These are phyloP conservation scores for Martes martes DNA, from an alignment of 2,113 vertebrate species.

Conservation along the genomic window DNA sequence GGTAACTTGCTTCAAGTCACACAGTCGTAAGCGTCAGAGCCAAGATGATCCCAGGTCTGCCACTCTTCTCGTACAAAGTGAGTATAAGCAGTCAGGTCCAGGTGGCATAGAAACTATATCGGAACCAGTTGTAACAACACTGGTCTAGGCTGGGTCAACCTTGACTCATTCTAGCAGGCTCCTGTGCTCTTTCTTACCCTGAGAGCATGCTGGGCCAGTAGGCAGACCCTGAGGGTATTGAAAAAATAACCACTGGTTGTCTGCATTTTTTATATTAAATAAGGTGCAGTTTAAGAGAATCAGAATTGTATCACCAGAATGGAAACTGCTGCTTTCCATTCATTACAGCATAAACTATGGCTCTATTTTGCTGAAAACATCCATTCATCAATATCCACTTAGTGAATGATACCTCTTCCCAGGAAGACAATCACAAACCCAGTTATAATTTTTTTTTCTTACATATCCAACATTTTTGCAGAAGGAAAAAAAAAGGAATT, in stretches of 20 bases:
- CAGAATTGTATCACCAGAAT: neutral
- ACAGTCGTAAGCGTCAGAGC: neutral
- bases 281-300: neutral
- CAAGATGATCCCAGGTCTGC: neutral
- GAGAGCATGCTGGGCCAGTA: neutral
- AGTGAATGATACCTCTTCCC: neutral
- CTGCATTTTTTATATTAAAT: neutral
- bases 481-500: neutral
- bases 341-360: neutral
- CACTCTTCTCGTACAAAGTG: neutral
- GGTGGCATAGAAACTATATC: too few relatives aligned
- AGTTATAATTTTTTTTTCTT: neutral
- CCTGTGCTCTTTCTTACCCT: accelerated
- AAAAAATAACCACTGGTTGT: neutral
- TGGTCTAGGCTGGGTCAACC: neutral
- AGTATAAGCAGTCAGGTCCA: neutral
- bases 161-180: neutral
- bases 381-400: conserved; percentile 19
- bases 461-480: neutral
- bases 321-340: conserved; percentile 42
- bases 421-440: neutral
- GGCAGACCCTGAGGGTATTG: neutral
- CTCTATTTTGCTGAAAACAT: conserved; percentile 67
- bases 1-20: neutral
- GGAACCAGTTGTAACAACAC: neutral